These are phyloP conservation scores for Brachionichthys hirsutus DNA, from an alignment of 2,113 vertebrate species.

Conservation along the genomic window DNA sequence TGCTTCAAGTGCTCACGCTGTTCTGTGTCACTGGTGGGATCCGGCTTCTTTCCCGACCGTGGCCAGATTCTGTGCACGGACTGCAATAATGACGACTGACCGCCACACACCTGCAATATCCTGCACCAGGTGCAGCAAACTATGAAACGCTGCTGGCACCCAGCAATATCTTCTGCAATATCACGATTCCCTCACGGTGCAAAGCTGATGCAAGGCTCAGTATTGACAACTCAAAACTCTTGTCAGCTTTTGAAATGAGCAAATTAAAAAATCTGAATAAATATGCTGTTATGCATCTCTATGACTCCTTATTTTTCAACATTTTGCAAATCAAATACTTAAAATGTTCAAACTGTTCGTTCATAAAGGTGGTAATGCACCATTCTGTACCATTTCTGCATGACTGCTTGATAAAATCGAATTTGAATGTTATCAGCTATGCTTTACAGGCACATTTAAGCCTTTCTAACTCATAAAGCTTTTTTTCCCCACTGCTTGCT, in stretches of 20 bases:
- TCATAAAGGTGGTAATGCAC: not conserved
- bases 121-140: not conserved
- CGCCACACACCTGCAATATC: not conserved
- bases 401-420: not conserved
- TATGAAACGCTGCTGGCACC: not conserved
- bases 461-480: not conserved
- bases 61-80: conserved; percentile 88
- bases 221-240: conserved; percentile 20
- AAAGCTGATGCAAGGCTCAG: conserved; percentile 24
- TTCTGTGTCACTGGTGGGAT: conserved; percentile 88
- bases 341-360: conserved; percentile 7
- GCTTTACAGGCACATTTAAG: conserved; percentile 17
- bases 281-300: conserved; percentile 8
- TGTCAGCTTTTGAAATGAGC: conserved; percentile 10
- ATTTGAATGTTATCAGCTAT: conserved; percentile 1
- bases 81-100: conserved; percentile 83
- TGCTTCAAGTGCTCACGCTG: conserved; percentile 95
- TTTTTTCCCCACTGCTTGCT: not conserved
- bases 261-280: conserved; percentile 33
- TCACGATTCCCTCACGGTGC: conserved; percentile 3
- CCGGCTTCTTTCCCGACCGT: conserved; percentile 90
- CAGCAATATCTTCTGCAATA: conserved; percentile 18
- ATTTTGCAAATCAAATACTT: conserved; percentile 34
- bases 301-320: conserved; percentile 10
- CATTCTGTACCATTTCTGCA: not conserved